Conservation (phyloP, 2,797 vertebrate species). For the Girardinus metallicus region DNA sequence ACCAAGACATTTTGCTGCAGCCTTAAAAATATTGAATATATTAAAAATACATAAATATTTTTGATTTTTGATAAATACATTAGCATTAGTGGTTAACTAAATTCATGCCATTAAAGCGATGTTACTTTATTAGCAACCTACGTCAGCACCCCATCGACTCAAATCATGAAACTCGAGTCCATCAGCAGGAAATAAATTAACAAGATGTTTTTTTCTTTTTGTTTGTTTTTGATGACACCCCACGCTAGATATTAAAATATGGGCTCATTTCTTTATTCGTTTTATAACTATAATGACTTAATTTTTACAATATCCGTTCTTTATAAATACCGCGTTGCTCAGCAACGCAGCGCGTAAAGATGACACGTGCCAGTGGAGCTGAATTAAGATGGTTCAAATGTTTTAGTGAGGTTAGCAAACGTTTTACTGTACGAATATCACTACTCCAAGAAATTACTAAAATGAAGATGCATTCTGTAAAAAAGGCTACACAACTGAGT, state of each 20-base stretch:
- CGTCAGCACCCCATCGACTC: neutral
- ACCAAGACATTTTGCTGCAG: accelerated
- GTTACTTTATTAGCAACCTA: neutral
- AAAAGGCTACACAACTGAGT: neutral
- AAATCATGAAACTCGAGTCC: neutral
- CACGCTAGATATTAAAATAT: neutral
- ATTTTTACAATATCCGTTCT: neutral
- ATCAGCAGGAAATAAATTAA: neutral
- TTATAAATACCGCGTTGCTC: neutral
- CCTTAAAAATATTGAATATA: neutral
- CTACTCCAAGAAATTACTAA: neutral
- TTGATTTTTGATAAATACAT: neutral
- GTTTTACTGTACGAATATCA: neutral
- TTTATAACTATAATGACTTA: neutral
- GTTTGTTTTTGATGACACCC: neutral
- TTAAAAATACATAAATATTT: neutral
- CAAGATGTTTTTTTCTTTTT: neutral
- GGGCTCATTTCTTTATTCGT: neutral
- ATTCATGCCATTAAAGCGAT: neutral
- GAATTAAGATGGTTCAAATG: neutral
- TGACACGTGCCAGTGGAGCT: neutral
- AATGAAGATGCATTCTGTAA: neutral
- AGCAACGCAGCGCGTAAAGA: neutral
- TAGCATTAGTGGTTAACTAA: neutral
- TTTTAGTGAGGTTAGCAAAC: neutral